Evolutionary conservation across 1,140 invertebrate genomes (phyloP), one percentile per base, ranked within the genome.

Genomic region (Hylaeus volcanicus): DNA sequence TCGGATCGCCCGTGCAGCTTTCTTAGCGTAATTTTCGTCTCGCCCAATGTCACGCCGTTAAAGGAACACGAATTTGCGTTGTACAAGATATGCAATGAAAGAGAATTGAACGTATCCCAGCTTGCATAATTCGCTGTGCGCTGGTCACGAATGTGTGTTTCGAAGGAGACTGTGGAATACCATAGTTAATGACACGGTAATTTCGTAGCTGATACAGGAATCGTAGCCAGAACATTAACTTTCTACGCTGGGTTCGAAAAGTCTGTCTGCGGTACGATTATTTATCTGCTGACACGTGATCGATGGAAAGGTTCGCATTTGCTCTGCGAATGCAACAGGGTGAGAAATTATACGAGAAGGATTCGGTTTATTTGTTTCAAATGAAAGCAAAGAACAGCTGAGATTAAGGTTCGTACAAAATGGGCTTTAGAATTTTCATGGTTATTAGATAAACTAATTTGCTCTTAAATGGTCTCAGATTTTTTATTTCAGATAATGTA

Each of bases 201-300:
- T 77, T 84, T 85, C 61, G 63, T 48, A 26, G 11, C 39, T 51
- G 56, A 60, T 37, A 51, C 9, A 12, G 45, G 41, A 8, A 39
- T 56, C 43, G 3, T 39, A 9, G 37, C 48, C 45, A 15, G 39
- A 9, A 60, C 53, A 37, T 11, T 37, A 14, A 84, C 83, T 85
- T 85, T 85, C 83, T 85, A 79, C 53, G 58, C 65, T 61, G 66
- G 45, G 60, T 12, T 39, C 4, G 12, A 60, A 26, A 15, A 64
- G 2, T 11, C 2, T 9, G 58, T 11, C 9, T 11, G 3, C 37
- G 37, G 51, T 51, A 11, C 51, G 51, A n/a, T 12, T 63, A 63
- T 41, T 37, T 39, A 39, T 48, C 5, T 26, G 26, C 37, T 63
- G 60, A 64, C 43, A 9, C 8, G 11, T 39, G 61, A 64, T 64